A percentile compares a stretch with the other conserved stretches of the same genome.
phyloP scores from a whole-genome alignment of 2,888 invertebrate species.

The Syritta pipiens region DNA sequence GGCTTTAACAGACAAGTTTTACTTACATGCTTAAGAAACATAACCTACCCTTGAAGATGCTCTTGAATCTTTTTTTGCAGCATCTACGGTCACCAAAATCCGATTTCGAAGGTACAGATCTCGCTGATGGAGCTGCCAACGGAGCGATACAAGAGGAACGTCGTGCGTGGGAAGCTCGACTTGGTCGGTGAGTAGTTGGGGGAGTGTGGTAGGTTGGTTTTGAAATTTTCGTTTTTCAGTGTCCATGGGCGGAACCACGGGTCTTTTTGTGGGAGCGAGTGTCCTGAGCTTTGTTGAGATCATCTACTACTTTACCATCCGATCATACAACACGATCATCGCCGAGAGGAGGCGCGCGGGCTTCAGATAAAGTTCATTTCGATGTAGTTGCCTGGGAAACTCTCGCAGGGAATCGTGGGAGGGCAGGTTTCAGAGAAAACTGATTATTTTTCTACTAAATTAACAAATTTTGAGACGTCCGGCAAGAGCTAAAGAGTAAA shows the following conservation, averaged over 20 bases:
- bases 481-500: too few species aligned
- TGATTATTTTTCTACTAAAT: too few species aligned
- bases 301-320: slow-evolving; percentile 81
- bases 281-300: slow-evolving; percentile 84
- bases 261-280: slow-evolving; percentile 84
- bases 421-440: too few species aligned
- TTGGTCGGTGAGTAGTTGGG: slow-evolving; percentile 83
- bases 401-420: too few species aligned
- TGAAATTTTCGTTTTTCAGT: slow-evolving; percentile 78
- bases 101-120: slow-evolving; percentile 81
- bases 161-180: slow-evolving; percentile 86
- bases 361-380: too few species aligned
- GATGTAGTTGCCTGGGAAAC: too few species aligned
- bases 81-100: slow-evolving; percentile 73
- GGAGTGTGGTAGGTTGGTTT: neutral
- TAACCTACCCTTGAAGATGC: too few species aligned
- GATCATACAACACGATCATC: slow-evolving; percentile 75
- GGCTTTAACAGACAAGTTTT: too few species aligned
- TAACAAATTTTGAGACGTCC: too few species aligned
- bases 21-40: too few species aligned
- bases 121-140: slow-evolving; percentile 84
- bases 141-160: slow-evolving; percentile 86
- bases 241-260: slow-evolving; percentile 84
- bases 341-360: slow-evolving; percentile 71
- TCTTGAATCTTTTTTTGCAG: slow-evolving; percentile 19